phyloP scores from a whole-genome alignment of 2,113 vertebrate species.

The Tragulus kanchil region DNA sequence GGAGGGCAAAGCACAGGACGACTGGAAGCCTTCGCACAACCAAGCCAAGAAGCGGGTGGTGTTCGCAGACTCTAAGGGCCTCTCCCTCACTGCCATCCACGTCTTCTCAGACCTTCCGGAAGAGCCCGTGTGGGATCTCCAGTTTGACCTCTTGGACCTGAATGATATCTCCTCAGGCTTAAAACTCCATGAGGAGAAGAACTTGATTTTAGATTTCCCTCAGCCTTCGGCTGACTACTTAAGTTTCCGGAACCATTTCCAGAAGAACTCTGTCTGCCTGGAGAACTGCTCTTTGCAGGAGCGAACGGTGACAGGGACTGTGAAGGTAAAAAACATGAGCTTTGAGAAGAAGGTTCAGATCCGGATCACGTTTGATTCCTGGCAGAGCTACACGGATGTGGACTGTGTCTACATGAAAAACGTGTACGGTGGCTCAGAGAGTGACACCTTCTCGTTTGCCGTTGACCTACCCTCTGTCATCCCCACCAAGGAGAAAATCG shows the following conservation, averaged over 20 bases:
- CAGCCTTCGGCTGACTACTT: conserved; percentile 94
- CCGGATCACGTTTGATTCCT: conserved; percentile 94
- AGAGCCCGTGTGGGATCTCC: conserved; percentile 89
- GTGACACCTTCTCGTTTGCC: conserved; percentile 94
- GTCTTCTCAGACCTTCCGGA: conserved; percentile 93
- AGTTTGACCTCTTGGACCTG: conserved; percentile 93
- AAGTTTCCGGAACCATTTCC: conserved; percentile 93
- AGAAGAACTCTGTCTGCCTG: conserved; percentile 93
- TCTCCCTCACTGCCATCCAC: conserved; percentile 93
- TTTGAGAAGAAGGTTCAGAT: conserved; percentile 94
- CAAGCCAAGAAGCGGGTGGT: conserved; percentile 93
- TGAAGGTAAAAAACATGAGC: conserved; percentile 95
- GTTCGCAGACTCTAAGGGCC: conserved; percentile 94
- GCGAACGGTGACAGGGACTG: conserved; percentile 91
- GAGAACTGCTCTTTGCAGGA: conserved; percentile 95
- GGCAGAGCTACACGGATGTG: conserved; percentile 91
- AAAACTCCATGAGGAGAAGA: conserved; percentile 89
- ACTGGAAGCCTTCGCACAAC: conserved; percentile 87
- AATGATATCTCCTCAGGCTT: conserved; percentile 88
- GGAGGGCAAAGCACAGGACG: conserved; percentile 82
- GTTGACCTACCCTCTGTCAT: conserved; percentile 90
- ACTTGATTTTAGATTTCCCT: conserved; percentile 92
- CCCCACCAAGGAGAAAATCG: conserved; percentile 87
- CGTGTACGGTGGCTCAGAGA: conserved; percentile 92
- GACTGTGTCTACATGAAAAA: conserved; percentile 94